Evolutionary conservation across 2,888 invertebrate genomes (phyloP).

Genomic region (Parnassius apollo): DNA sequence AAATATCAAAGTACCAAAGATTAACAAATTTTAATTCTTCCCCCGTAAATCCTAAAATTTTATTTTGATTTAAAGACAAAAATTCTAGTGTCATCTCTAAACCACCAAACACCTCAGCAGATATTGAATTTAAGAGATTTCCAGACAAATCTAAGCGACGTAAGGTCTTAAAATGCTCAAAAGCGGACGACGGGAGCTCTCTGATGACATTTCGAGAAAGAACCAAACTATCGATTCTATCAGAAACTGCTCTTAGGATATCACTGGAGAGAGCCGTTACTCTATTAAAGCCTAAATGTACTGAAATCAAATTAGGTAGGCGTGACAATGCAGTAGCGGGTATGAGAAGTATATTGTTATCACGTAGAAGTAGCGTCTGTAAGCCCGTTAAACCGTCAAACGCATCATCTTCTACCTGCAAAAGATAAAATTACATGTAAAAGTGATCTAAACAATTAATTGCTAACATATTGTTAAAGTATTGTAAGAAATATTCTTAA

Average conservation of each 20-base stretch:
- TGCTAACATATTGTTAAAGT: neutral
- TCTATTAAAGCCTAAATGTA: constrained; percentile 92
- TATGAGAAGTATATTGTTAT: constrained; percentile 92
- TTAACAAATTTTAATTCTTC: constrained; percentile 83
- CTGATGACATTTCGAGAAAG: constrained; percentile 92
- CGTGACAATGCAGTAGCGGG: constrained; percentile 91
- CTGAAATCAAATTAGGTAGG: constrained; percentile 86
- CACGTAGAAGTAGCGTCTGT: constrained; percentile 88
- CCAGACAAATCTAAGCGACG: constrained; percentile 88
- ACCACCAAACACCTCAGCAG: constrained; percentile 88
- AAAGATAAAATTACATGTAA: neutral
- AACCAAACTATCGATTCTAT: constrained; percentile 86
- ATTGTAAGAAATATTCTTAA: no score
- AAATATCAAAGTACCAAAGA: constrained; percentile 87
- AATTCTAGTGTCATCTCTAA: constrained; percentile 87
- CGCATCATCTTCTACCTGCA: constrained; percentile 92
- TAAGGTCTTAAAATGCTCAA: constrained; percentile 88
- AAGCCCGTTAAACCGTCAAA: constrained; percentile 90
- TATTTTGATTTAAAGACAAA: constrained; percentile 87
- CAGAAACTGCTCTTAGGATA: constrained; percentile 86
- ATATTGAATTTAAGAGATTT: constrained; percentile 87
- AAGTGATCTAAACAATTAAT: neutral
- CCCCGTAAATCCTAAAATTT: constrained; percentile 84
- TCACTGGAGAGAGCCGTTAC: constrained; percentile 92
- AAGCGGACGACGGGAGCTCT: constrained; percentile 90